Evolutionary conservation across 2,797 vertebrate genomes (phyloP).

Genomic region (Anniella stebbinsi): DNA sequence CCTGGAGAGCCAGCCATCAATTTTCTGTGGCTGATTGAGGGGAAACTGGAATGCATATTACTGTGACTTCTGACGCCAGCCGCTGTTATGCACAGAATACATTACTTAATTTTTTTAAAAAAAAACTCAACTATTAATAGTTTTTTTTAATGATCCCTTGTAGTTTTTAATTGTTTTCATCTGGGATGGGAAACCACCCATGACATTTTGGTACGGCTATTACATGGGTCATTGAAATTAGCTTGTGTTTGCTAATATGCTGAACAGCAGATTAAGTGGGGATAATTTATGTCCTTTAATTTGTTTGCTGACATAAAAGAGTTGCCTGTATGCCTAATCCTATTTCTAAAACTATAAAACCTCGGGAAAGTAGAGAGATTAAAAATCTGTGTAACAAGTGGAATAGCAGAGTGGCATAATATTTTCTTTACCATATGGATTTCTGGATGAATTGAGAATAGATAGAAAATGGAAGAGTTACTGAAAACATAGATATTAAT

Average conservation of each 20-base stretch:
- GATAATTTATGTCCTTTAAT: constrained; percentile 72
- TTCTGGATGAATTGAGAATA: constrained; percentile 56
- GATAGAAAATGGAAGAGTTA: constrained; percentile 40
- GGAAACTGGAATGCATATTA: constrained; percentile 62
- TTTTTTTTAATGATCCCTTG: constrained; percentile 68
- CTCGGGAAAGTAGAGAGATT: constrained; percentile 53
- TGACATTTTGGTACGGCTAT: constrained; percentile 69
- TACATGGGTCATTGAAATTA: constrained; percentile 65
- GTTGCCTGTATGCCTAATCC: constrained; percentile 70
- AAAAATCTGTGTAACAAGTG: constrained; percentile 62
- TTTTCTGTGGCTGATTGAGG: constrained; percentile 64
- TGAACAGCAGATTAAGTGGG: constrained; percentile 58
- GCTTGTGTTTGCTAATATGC: constrained; percentile 66
- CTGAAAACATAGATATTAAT: not conserved
- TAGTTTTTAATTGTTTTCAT: constrained; percentile 75
- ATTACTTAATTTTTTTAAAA: constrained; percentile 28
- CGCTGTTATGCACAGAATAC: constrained; percentile 30
- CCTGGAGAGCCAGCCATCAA: constrained; percentile 63
- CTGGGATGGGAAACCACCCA: constrained; percentile 67
- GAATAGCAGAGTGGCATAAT: constrained; percentile 51
- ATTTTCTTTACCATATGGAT: constrained; percentile 40
- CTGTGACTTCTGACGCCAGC: constrained; percentile 46
- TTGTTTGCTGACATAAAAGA: constrained; percentile 74
- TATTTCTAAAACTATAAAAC: constrained; percentile 58
- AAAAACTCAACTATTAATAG: constrained; percentile 63